phyloP scores from a whole-genome alignment of 2,797 vertebrate species.

The Coccyzus lansbergi region DNA sequence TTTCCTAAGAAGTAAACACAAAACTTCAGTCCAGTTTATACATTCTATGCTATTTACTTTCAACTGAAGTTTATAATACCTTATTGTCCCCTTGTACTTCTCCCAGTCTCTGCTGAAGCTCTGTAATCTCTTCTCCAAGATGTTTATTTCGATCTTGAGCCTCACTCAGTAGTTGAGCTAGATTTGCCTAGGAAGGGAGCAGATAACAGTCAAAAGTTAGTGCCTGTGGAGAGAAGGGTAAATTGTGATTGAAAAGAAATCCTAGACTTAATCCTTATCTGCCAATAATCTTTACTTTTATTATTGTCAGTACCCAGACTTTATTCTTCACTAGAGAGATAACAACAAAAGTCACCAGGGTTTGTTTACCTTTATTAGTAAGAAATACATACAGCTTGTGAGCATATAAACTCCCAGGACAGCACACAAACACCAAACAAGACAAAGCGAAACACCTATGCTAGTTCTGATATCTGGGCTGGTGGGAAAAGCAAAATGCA shows the following conservation, averaged over 20 bases:
- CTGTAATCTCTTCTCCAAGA: slow-evolving; percentile 91
- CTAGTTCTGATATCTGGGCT: not conserved
- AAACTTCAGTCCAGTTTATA: not conserved
- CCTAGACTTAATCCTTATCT: not conserved
- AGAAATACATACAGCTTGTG: not conserved
- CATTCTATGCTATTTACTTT: not conserved
- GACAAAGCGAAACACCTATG: not conserved
- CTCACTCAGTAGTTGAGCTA: slow-evolving; percentile 89
- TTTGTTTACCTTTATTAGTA: not conserved
- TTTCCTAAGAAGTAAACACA: not conserved
- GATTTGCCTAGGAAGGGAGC: slow-evolving; percentile 86
- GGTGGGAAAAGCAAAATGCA: not conserved
- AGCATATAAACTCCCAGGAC: not conserved
- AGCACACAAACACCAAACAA: not conserved
- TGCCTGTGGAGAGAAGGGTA: not conserved
- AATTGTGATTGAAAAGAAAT: not conserved
- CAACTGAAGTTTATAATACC: slow-evolving; percentile 77
- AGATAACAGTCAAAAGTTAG: not conserved
- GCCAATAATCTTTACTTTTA: not conserved
- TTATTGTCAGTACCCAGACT: not conserved
- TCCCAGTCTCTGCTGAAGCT: slow-evolving; percentile 90
- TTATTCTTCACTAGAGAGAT: not conserved
- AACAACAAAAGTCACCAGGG: not conserved
- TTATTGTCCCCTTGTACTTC: slow-evolving; percentile 98
- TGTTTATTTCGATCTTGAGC: slow-evolving; percentile 88